A percentile compares a stretch with the other conserved stretches of the same genome.
Evolutionary conservation across 2,888 invertebrate species (phyloP).

Genomic region (Tinea trinotella): DNA sequence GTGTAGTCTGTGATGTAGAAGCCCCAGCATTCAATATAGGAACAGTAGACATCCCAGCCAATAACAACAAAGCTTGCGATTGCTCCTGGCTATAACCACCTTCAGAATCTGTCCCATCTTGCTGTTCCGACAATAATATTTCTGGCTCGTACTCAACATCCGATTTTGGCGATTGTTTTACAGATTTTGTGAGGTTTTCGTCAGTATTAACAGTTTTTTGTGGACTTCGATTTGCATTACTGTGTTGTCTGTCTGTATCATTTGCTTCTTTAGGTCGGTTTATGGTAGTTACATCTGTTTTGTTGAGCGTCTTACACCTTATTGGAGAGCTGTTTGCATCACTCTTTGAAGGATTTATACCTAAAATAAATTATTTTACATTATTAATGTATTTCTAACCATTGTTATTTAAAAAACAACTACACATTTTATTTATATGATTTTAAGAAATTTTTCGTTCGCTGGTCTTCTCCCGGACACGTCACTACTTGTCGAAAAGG

Average conservation of each 20-base stretch:
- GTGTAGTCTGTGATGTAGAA: constrained; percentile 45
- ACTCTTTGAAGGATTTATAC: constrained; percentile 62
- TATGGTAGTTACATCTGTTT: constrained; percentile 39
- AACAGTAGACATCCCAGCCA: constrained; percentile 50
- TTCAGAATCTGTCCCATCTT: constrained; percentile 51
- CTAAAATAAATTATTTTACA: constrained; percentile 32
- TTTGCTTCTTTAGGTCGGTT: constrained; percentile 45
- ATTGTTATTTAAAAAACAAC: no score
- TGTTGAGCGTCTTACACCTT: constrained; percentile 45
- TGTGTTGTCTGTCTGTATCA: constrained; percentile 38
- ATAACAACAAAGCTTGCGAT: constrained; percentile 48
- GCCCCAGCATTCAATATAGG: constrained; percentile 19
- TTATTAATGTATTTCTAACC: background rate
- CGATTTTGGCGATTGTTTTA: constrained; percentile 59
- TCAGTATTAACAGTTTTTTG: constrained; percentile 39
- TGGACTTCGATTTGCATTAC: constrained; percentile 49
- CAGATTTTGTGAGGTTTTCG: constrained; percentile 51
- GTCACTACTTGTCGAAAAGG: no score
- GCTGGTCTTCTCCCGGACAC: no score
- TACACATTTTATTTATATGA: no score
- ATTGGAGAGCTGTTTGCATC: constrained; percentile 42
- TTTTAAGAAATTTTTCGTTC: no score
- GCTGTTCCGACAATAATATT: constrained; percentile 59
- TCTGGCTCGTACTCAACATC: constrained; percentile 65
- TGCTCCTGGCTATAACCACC: constrained; percentile 48